Conservation (phyloP, 1,140 invertebrate genomes). For the Hyposmocoma kahamanoa region DNA sequence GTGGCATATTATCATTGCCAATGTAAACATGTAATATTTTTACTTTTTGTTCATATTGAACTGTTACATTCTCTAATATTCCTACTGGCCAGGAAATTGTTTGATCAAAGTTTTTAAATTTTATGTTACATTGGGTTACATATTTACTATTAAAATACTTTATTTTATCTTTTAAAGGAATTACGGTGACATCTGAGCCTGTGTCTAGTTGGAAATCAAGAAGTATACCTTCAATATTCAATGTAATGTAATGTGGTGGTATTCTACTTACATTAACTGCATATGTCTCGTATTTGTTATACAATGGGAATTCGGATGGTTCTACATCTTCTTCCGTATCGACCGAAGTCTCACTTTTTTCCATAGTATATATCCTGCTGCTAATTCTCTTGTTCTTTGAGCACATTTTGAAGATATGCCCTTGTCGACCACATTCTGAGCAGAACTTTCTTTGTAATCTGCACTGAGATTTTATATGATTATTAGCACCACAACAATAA, state of each 20-base stretch:
- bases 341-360: neutral
- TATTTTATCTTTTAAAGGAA: neutral
- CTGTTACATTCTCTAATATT: neutral
- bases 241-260: neutral
- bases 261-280: conserved; percentile 1
- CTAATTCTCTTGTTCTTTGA: neutral
- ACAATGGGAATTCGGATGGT: neutral
- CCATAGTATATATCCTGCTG: neutral
- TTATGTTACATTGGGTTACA: neutral
- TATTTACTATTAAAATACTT: neutral
- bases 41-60: neutral
- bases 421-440: conserved; percentile 14
- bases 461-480: conserved; percentile 9
- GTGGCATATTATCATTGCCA: neutral
- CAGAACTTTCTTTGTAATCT: conserved; percentile 10
- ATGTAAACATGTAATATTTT: neutral
- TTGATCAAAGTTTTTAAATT: conserved; percentile 3
- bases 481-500: conserved; percentile 9
- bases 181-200: neutral
- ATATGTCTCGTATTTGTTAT: neutral
- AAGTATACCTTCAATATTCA: neutral
- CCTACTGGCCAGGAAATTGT: conserved; percentile 2
- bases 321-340: neutral
- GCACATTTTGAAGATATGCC: conserved; percentile 19
- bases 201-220: conserved; percentile 4